Evolutionary conservation across 2,113 vertebrate genomes (phyloP).

Genomic region (Hystrix cristata): DNA sequence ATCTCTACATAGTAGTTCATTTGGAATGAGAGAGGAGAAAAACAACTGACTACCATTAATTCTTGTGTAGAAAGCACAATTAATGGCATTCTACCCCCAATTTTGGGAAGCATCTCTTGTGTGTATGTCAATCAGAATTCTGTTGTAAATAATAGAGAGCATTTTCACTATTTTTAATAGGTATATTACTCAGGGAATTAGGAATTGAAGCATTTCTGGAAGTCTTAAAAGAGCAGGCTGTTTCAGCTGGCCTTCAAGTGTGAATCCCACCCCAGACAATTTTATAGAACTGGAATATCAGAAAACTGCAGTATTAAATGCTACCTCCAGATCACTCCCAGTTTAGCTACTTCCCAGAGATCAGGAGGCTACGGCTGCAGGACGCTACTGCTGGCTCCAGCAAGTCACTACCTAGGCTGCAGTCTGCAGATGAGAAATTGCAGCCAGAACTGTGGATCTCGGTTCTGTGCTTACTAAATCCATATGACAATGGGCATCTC

Average conservation of each 20-base stretch:
- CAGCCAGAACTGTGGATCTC: not conserved
- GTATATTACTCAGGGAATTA: not conserved
- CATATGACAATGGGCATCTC: not conserved
- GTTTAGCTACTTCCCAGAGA: not conserved
- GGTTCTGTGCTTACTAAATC: not conserved
- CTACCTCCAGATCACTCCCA: not conserved
- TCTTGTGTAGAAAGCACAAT: not conserved
- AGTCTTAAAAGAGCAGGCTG: not conserved
- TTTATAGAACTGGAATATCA: not conserved
- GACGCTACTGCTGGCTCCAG: not conserved
- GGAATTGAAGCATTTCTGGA: not conserved
- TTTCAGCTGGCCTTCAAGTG: not conserved
- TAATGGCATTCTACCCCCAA: not conserved
- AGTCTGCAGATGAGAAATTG: not conserved
- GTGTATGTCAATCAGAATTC: not conserved
- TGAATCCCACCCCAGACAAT: not conserved
- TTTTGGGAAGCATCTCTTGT: not conserved
- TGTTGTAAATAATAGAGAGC: not conserved
- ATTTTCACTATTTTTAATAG: not conserved
- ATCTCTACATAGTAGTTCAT: not conserved
- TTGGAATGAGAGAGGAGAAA: not conserved
- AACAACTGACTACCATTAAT: not conserved
- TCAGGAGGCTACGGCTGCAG: not conserved
- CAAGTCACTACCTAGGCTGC: not conserved
- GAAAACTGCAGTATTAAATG: not conserved